phyloP scores from a whole-genome alignment of 2,888 invertebrate genomes.

The Tachina fera region DNA sequence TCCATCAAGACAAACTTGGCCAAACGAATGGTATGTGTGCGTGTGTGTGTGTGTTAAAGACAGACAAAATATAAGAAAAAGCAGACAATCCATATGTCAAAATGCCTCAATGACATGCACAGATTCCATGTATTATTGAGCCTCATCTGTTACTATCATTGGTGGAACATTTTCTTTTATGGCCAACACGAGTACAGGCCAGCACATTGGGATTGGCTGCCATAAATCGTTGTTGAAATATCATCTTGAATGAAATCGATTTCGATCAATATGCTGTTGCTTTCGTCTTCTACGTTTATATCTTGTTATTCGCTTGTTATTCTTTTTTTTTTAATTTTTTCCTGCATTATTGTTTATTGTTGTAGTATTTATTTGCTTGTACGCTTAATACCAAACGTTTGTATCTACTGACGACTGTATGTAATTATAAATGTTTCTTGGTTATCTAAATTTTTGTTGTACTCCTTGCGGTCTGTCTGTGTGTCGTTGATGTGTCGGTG shows the following conservation, averaged over 20 bases:
- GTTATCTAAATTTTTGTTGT: slow-evolving; percentile 13
- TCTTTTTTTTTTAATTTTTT: background rate
- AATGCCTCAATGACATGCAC: slow-evolving; percentile 71
- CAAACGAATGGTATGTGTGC: slow-evolving; percentile 17
- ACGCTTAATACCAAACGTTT: slow-evolving; percentile 27
- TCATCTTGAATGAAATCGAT: slow-evolving; percentile 71
- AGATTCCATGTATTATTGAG: slow-evolving; percentile 65
- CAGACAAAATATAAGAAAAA: slow-evolving; percentile 11
- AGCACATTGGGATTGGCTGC: slow-evolving; percentile 72
- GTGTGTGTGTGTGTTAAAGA: background rate
- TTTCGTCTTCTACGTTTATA: slow-evolving; percentile 35
- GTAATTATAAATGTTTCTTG: slow-evolving; percentile 66
- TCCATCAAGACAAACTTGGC: slow-evolving; percentile 62
- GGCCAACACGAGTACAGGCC: slow-evolving; percentile 37
- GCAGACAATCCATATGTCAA: slow-evolving; percentile 72
- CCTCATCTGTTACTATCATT: slow-evolving; percentile 65
- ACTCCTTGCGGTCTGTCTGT: slow-evolving; percentile 25
- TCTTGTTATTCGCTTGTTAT: background rate
- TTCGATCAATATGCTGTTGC: slow-evolving; percentile 64
- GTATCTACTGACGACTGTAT: slow-evolving; percentile 41
- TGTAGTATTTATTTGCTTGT: slow-evolving; percentile 24
- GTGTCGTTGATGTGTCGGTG: slow-evolving; percentile 68
- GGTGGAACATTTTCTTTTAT: slow-evolving; percentile 58
- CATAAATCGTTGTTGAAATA: slow-evolving; percentile 72
- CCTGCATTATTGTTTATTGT: slow-evolving; percentile 48